These are phyloP conservation scores for Phyllotis vaccarum DNA, from an alignment of 2,797 vertebrate genomes.

Conservation along the genomic window DNA sequence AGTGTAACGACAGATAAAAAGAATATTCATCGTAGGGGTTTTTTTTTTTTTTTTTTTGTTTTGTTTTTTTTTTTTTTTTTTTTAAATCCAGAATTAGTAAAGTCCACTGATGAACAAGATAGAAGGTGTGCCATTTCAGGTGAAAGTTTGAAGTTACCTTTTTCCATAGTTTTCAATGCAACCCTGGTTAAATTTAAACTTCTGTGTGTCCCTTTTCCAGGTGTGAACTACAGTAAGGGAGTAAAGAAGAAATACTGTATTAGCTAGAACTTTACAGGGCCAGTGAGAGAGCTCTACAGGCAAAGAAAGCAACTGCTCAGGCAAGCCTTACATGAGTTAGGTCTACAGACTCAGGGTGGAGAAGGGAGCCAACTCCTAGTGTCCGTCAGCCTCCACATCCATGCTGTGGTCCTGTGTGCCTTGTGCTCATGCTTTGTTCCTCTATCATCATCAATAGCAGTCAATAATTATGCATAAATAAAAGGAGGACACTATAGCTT, in stretches of 20 bases:
- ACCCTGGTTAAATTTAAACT: background rate
- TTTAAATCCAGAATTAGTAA: background rate
- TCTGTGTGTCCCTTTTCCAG: background rate
- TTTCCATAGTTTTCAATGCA: background rate
- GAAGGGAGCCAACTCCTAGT: background rate
- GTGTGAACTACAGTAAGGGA: background rate
- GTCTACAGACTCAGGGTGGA: background rate
- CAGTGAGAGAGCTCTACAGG: background rate
- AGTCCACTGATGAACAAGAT: background rate
- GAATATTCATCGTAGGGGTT: background rate
- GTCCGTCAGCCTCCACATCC: background rate
- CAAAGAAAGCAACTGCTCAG: background rate
- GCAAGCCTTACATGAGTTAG: background rate
- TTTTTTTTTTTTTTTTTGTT: no score
- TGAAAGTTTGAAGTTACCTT: background rate
- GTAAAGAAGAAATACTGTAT: background rate
- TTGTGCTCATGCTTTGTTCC: background rate
- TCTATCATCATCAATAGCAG: background rate
- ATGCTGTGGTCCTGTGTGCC: background rate
- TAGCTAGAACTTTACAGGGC: no score
- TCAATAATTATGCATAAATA: background rate
- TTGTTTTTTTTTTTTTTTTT: no score
- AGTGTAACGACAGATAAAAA: constrained; percentile 39
- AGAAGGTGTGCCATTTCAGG: background rate
- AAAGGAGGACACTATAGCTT: background rate